Conservation (phyloP, 92 coral and sea anemone species). For the Metridium senile region DNA sequence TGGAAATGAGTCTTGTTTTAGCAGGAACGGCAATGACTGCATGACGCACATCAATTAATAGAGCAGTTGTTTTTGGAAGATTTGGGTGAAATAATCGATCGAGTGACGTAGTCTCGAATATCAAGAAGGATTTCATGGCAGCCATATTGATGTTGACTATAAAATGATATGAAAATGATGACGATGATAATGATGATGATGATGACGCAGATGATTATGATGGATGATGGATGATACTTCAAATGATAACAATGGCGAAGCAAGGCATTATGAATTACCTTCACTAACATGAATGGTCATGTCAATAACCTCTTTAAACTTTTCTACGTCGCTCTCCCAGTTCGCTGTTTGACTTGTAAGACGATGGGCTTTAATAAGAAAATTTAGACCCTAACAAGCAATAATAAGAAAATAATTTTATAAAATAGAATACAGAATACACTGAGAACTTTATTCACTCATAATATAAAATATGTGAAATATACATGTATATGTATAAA, state of each 20-base stretch:
- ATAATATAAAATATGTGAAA: no score
- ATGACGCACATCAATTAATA: no score
- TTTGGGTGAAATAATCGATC: no score
- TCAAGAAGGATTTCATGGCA: no score
- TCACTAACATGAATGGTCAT: slow-evolving; percentile 65
- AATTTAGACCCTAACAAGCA: slow-evolving; percentile 69
- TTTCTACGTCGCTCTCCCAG: slow-evolving; percentile 74
- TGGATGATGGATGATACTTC: not conserved
- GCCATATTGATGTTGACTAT: no score
- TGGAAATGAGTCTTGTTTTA: not conserved
- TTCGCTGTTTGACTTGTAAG: slow-evolving; percentile 74
- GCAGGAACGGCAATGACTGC: not conserved
- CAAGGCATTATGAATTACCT: slow-evolving; percentile 42
- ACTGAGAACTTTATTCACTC: no score
- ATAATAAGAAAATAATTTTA: not conserved
- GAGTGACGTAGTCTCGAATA: no score
- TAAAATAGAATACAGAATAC: no score
- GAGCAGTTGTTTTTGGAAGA: no score
- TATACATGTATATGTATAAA: no score
- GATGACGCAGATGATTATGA: not conserved
- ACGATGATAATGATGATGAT: not conserved
- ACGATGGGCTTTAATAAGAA: slow-evolving; percentile 84
- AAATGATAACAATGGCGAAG: not conserved
- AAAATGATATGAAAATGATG: not conserved
- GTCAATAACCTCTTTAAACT: slow-evolving; percentile 64